Conservation (phyloP, 2,888 invertebrate species). For the Odiellus spinosus region DNA sequence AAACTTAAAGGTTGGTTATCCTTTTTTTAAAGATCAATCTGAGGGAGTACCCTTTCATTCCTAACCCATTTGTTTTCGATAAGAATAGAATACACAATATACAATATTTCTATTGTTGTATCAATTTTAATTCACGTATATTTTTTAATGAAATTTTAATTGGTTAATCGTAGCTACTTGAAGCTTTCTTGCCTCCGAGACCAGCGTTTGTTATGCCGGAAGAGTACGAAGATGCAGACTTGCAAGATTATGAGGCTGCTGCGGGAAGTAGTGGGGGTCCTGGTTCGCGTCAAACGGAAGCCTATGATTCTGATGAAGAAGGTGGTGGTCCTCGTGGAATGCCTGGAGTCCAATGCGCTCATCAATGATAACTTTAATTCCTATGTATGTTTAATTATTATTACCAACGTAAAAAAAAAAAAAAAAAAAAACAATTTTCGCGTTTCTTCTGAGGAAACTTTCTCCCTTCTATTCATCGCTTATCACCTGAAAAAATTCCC, state of each 20-base stretch:
- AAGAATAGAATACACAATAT: no score
- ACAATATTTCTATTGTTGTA: no score
- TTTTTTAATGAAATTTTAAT: no score
- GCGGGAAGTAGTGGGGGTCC: slow-evolving; percentile 35
- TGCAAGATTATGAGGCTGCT: slow-evolving; percentile 52
- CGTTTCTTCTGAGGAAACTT: no score
- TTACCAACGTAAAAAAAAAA: no score
- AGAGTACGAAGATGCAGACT: slow-evolving; percentile 68
- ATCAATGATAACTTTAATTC: slow-evolving; percentile 40
- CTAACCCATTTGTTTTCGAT: slow-evolving; percentile 22
- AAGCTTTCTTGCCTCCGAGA: slow-evolving; percentile 54
- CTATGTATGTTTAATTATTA: not conserved
- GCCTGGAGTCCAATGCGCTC: slow-evolving; percentile 59
- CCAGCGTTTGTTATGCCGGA: slow-evolving; percentile 56
- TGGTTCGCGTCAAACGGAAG: slow-evolving; percentile 42
- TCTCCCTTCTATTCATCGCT: no score
- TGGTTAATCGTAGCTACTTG: slow-evolving; percentile 49
- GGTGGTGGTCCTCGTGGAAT: slow-evolving; percentile 40
- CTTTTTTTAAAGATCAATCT: not conserved
- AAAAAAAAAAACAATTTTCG: no score
- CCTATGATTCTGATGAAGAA: slow-evolving; percentile 52
- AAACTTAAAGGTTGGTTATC: slow-evolving; percentile 34
- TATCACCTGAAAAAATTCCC: no score
- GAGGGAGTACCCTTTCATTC: no score
- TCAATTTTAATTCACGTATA: not conserved